Conservation (phyloP, 30 jellyfish, hydroid and myxozoan species). For the Morbakka virulenta region DNA sequence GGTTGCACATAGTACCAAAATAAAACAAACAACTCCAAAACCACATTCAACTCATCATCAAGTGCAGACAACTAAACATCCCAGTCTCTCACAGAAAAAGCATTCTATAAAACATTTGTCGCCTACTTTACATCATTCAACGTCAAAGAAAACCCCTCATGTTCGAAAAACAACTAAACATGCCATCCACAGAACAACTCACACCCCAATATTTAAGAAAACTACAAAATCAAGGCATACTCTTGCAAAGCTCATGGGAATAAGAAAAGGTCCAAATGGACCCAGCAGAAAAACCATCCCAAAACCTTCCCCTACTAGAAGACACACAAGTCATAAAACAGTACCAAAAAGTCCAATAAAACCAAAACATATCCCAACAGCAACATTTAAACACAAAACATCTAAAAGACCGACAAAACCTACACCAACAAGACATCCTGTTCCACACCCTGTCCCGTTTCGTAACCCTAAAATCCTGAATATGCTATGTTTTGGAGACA, state of each 20-base stretch:
- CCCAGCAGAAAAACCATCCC: constrained; percentile 41
- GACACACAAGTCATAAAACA: constrained; percentile 34
- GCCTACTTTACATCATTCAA: too few relatives aligned
- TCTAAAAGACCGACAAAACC: constrained; percentile 23
- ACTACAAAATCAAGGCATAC: constrained; percentile 54
- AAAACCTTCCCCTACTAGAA: constrained; percentile 36
- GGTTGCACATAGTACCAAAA: not conserved
- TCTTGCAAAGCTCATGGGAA: constrained; percentile 63
- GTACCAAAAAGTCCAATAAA: constrained; percentile 1
- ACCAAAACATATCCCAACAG: constrained; percentile 5
- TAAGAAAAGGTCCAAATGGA: constrained; percentile 80
- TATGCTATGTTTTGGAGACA: constrained; percentile 93
- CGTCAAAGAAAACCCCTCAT: too few relatives aligned
- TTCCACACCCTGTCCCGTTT: constrained; percentile 66
- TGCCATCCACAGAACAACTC: not conserved
- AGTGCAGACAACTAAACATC: not conserved
- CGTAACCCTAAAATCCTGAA: constrained; percentile 69
- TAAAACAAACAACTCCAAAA: constrained; percentile 7
- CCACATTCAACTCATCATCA: constrained; percentile 1
- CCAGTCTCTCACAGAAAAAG: too few relatives aligned
- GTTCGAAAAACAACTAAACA: too few relatives aligned
- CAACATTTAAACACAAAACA: not conserved
- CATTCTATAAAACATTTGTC: too few relatives aligned
- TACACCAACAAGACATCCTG: constrained; percentile 52
- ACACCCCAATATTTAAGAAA: not conserved